Evolutionary conservation across 1,140 invertebrate species (phyloP).

Genomic region (Mylabris phalerata): DNA sequence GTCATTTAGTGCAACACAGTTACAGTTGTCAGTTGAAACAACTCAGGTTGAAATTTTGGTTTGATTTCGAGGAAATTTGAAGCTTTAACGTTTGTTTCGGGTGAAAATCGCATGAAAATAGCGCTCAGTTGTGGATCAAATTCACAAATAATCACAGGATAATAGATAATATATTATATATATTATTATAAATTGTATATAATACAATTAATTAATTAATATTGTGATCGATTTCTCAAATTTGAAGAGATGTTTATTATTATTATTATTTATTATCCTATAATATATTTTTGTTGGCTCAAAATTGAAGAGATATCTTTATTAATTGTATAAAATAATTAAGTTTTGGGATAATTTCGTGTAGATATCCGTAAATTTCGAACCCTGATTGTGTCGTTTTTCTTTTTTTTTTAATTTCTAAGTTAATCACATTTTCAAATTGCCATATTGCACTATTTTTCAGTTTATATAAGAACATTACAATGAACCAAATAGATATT

Average conservation of each 20-base stretch:
- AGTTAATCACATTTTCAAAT: neutral
- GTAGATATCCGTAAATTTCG: neutral
- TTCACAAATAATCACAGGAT: constrained; percentile 9
- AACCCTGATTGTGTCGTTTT: constrained; percentile 18
- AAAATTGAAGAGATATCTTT: neutral
- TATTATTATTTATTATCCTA: neutral
- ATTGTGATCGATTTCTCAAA: too few species aligned
- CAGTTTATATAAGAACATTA: neutral
- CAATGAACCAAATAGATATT: constrained; percentile 21
- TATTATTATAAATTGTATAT: neutral
- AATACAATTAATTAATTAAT: too few species aligned
- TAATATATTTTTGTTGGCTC: neutral
- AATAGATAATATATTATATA: constrained; percentile 6
- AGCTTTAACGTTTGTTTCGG: constrained; percentile 3
- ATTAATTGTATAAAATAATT: neutral
- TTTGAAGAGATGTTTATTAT: too few species aligned
- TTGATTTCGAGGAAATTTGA: neutral
- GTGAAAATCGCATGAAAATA: neutral
- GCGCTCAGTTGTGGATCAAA: constrained; percentile 5
- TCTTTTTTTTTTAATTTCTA: neutral
- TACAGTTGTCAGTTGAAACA: neutral
- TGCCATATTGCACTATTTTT: constrained; percentile 11
- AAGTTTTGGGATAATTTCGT: neutral
- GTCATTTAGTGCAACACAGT: constrained; percentile 29
- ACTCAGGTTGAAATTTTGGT: neutral